A percentile compares a stretch with the other conserved stretches of the same genome.
phyloP scores from a whole-genome alignment of 2,113 vertebrate species.

The Rutilus rutilus region DNA sequence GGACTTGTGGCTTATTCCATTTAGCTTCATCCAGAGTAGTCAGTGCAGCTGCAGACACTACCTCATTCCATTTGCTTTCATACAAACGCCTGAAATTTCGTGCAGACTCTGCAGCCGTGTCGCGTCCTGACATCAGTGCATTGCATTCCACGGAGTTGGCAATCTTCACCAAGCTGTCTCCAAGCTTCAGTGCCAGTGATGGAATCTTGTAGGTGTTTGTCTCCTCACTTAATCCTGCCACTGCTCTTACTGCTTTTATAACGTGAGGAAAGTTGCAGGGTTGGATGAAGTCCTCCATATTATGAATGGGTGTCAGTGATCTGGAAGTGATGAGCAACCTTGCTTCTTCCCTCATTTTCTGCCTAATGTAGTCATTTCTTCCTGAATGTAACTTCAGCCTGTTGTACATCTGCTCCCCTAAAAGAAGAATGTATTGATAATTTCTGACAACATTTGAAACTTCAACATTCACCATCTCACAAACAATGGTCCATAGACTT shows the following conservation, averaged over 20 bases:
- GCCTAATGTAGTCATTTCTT: neutral
- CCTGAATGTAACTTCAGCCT: neutral
- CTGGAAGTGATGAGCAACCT: neutral
- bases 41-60: neutral
- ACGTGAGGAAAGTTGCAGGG: neutral
- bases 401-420: constrained; percentile 11
- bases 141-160: neutral
- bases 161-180: neutral
- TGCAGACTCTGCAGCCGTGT: neutral
- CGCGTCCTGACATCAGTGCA: neutral
- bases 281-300: constrained; percentile 6
- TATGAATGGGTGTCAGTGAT: neutral
- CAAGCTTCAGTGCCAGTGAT: neutral
- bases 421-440: neutral
- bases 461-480: neutral
- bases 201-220: neutral
- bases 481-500: neutral
- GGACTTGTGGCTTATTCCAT: constrained; percentile 41
- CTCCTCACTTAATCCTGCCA: neutral
- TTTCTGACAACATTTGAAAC: neutral
- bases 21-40: neutral
- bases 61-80: neutral
- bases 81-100: neutral
- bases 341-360: neutral
- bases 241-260: neutral